Evolutionary conservation across 2,113 vertebrate genomes (phyloP).

Genomic region (Microtus ochrogaster): DNA sequence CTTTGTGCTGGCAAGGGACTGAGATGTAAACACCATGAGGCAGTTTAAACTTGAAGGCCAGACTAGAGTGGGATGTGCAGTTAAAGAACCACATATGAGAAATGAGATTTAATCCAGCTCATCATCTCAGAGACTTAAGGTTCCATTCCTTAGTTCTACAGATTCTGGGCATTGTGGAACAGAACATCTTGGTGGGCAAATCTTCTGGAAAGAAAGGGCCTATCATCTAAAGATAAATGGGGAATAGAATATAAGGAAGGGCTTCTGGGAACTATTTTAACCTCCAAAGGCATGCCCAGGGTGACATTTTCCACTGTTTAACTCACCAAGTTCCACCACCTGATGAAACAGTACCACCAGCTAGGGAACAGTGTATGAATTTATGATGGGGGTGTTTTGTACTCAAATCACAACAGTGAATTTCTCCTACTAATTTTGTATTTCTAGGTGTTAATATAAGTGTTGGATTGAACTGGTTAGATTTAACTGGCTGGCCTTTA

Average conservation of each 20-base stretch:
- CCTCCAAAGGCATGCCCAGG: neutral
- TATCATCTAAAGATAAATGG: neutral
- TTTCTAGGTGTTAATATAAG: neutral
- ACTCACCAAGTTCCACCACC: neutral
- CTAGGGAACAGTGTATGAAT: too few species aligned
- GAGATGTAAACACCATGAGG: too few species aligned
- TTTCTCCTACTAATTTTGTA: neutral
- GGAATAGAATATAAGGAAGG: neutral
- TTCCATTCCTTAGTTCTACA: neutral
- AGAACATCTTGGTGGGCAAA: neutral
- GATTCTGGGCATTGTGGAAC: too few species aligned
- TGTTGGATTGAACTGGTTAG: neutral
- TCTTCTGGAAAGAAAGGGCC: too few species aligned
- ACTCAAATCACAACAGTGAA: neutral
- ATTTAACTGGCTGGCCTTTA: neutral
- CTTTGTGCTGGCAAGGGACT: neutral
- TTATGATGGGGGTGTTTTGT: neutral
- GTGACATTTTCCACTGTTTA: neutral
- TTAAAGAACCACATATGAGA: neutral
- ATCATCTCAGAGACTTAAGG: neutral
- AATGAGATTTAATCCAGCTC: neutral
- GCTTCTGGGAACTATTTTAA: neutral
- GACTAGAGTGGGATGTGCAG: too few species aligned
- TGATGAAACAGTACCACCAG: neutral
- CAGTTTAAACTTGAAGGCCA: neutral